phyloP scores from a whole-genome alignment of 2,113 vertebrate genomes.

The Probosciger aterrimus region DNA sequence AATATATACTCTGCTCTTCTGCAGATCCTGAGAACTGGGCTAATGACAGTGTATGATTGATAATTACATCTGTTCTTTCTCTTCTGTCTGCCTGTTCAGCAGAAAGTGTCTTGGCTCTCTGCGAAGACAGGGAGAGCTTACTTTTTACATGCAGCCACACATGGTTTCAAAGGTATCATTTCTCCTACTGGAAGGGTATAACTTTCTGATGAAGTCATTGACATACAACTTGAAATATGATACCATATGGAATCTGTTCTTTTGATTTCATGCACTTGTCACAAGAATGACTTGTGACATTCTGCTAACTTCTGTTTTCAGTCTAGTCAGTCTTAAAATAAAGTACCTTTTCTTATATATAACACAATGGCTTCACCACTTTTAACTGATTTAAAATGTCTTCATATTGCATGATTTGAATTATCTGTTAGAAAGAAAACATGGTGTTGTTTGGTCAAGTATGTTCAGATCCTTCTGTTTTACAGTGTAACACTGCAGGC shows the following conservation, averaged over 20 bases:
- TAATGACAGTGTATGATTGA: conserved; percentile 60
- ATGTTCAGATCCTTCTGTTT: conserved; percentile 25
- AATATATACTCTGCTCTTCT: background rate
- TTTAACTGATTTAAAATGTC: background rate
- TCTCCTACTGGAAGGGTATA: conserved; percentile 53
- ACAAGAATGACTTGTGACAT: conserved; percentile 58
- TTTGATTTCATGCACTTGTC: conserved; percentile 64
- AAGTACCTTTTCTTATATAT: background rate
- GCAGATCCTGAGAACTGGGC: background rate
- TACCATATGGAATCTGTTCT: conserved; percentile 63
- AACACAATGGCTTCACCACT: background rate
- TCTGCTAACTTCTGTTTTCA: conserved; percentile 30
- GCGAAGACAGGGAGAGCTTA: conserved; percentile 55
- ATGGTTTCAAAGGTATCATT: conserved; percentile 41
- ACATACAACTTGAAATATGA: conserved; percentile 64
- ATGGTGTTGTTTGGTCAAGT: background rate
- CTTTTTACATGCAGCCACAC: conserved; percentile 68
- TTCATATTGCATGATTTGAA: background rate
- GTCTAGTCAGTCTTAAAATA: background rate
- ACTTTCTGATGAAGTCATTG: conserved; percentile 71
- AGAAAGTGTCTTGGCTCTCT: conserved; percentile 61
- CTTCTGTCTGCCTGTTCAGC: conserved; percentile 60
- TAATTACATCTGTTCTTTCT: conserved; percentile 71
- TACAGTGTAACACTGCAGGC: conserved; percentile 19
- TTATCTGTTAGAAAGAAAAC: background rate